phyloP scores from a whole-genome alignment of 2,888 invertebrate genomes.

The Lydus trimaculatus region DNA sequence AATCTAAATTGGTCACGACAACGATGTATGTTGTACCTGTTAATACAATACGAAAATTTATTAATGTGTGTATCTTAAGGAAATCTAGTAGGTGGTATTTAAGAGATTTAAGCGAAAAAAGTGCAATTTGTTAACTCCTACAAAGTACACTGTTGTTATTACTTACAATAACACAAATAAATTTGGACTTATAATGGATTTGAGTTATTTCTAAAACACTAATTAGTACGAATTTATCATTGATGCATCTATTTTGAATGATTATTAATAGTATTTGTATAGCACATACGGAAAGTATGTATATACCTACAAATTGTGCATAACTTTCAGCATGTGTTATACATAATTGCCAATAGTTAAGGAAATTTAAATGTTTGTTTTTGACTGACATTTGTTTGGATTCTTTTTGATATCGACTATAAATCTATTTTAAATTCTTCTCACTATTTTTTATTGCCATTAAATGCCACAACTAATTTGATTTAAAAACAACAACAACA shows the following conservation, averaged over 20 bases:
- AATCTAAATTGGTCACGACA: constrained; percentile 2
- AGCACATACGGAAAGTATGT: no score
- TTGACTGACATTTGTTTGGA: not conserved
- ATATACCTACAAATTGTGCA: no score
- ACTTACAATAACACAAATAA: no score
- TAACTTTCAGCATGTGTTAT: no score
- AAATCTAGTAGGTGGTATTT: not conserved
- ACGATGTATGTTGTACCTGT: constrained; percentile 1
- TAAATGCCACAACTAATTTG: constrained; percentile 28
- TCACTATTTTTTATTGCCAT: constrained; percentile 19
- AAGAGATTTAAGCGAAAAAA: not conserved
- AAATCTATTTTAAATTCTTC: not conserved
- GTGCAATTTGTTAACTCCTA: not conserved
- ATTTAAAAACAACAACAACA: constrained; percentile 17
- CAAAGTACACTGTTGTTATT: not conserved
- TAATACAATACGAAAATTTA: not conserved
- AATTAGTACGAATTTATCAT: no score
- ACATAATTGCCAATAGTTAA: not conserved
- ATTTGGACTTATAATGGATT: no score
- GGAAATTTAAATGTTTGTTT: not conserved
- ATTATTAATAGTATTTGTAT: no score
- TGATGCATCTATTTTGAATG: no score
- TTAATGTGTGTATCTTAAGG: no score
- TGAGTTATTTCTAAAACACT: no score
- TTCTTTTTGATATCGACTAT: not conserved